phyloP scores from a whole-genome alignment of 2,888 invertebrate species.

The Nymphalis c-album region DNA sequence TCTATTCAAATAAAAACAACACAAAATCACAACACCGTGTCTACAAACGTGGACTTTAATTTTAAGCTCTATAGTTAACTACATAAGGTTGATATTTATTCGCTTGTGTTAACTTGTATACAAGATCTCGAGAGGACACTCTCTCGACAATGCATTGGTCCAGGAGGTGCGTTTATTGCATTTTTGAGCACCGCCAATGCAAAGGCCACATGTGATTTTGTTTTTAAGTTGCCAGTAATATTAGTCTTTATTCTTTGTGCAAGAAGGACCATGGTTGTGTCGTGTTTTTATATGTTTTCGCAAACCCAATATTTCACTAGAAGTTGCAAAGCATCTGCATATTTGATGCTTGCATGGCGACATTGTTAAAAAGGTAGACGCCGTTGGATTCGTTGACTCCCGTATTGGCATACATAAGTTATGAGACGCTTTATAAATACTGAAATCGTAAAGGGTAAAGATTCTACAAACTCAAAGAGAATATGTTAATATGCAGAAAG shows the following conservation, averaged over 20 bases:
- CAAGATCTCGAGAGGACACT: slow-evolving; percentile 13
- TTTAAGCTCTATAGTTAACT: background rate
- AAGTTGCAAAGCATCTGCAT: slow-evolving; percentile 31
- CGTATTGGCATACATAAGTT: background rate
- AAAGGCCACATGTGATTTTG: slow-evolving; percentile 28
- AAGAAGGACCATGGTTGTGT: slow-evolving; percentile 3
- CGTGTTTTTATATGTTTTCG: background rate
- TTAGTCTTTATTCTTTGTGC: background rate
- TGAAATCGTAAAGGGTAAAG: no score
- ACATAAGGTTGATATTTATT: background rate
- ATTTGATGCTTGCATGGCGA: slow-evolving; percentile 29
- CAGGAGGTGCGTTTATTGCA: slow-evolving; percentile 57
- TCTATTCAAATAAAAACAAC: slow-evolving; percentile 2
- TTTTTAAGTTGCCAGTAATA: slow-evolving; percentile 1
- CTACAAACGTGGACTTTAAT: background rate
- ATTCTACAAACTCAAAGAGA: no score
- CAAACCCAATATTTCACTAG: slow-evolving; percentile 21
- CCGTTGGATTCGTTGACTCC: background rate
- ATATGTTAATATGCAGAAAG: no score
- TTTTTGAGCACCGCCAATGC: slow-evolving; percentile 51
- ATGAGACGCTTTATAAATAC: no score
- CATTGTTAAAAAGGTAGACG: slow-evolving; percentile 20
- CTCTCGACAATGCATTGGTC: slow-evolving; percentile 39
- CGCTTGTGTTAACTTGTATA: background rate
- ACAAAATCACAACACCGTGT: background rate